Base-by-base conservation (phyloP, 1,140 invertebrate genomes). In the Mizuhopecten yessoensis region DNA sequence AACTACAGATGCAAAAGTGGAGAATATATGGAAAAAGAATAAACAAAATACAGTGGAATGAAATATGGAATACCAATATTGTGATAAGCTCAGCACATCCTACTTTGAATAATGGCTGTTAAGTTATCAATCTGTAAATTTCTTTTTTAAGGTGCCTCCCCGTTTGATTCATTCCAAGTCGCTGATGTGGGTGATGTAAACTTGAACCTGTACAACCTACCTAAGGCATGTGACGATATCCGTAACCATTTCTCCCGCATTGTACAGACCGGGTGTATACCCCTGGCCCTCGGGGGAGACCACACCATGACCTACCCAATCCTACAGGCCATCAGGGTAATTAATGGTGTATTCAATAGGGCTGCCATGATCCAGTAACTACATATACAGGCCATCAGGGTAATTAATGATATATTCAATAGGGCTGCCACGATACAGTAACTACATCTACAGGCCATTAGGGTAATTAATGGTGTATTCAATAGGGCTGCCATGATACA, bases 241-340 rank as follows among this genome's bases (percentile, higher is more conserved):
- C 91, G 91, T 20, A 91, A 94, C 20, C 88, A 93, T 89, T 95
- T 95, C 90, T 33, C 34, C 3, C 90, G 91, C 15, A 87, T 96
- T 11, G 91, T 96, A 20, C 88, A 90, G 20, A 93, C 93, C 88
- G 94, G 95, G 15, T 96, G 96, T 88, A 94, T 93, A 15, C 94
- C 95, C 13, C 86, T 96, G 15, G 94, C 94, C 3, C 87, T 96
- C 87, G 96, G 96, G 7, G 96, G 96, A 0, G 96, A 96, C 87
- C 96, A 96, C 87, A 96, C 95, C 13, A 93, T 96, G 86, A 94
- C 95, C 11, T 96, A 96, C 86, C 96, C 96, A 1, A 95, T 96
- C 33, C 93, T 96, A 23, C 95, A 96, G 86, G 95, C 96, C 10
- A 94, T 95, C 29, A 96, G 95, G 94, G 96, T 96, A 92, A 29